Base-by-base conservation (phyloP, 2,888 invertebrate genomes). In the Patella pellucida region DNA sequence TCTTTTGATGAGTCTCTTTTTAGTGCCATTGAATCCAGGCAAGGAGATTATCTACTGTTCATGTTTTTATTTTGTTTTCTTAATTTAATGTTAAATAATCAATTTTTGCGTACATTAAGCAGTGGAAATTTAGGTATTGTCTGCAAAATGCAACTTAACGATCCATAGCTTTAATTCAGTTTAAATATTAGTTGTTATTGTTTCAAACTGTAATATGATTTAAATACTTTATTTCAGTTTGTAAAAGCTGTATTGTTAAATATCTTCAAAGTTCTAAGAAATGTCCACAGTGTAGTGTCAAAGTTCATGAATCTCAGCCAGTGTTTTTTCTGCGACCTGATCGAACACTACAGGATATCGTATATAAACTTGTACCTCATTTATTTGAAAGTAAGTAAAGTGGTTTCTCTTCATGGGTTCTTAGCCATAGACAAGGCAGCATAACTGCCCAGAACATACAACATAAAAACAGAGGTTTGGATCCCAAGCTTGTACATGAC, bases 221-320 rank as follows among this genome's bases (percentile, higher is more conserved):
- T 41, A 9, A 41, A 9, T 41, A 9, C 41, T 77, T 50, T 72
- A 41, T 86, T 85, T 68, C 86, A 90, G 90, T 90, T 79, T 91
- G 90, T 81, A 90, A 89, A 80, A 90, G 89, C 73, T 91, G 90
- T 78, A 90, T 91, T 69, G 90, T 91, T 71, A 90, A 89, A 77
- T 88, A 89, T 80, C 84, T 90, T 9, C 89, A 90, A 81, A 88
- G 84, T 71, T 89, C 88, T 78, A 90, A 90, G 74, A 81, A 85
- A 75, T 91, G 90, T 80, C 90, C 90, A 5, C 89, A 89, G 72
- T 91, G 90, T 80, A 85, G 84, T 74, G 81, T 85, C 16, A 89
- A 89, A 76, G 87, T 90, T 14, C 90, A 90, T 74, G 90, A 91
- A 80, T 90, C 90, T 14, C 89, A 89, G 76, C 90, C 90, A 5